Evolutionary conservation across 2,797 vertebrate genomes (phyloP).

Genomic region (Chanos chanos): DNA sequence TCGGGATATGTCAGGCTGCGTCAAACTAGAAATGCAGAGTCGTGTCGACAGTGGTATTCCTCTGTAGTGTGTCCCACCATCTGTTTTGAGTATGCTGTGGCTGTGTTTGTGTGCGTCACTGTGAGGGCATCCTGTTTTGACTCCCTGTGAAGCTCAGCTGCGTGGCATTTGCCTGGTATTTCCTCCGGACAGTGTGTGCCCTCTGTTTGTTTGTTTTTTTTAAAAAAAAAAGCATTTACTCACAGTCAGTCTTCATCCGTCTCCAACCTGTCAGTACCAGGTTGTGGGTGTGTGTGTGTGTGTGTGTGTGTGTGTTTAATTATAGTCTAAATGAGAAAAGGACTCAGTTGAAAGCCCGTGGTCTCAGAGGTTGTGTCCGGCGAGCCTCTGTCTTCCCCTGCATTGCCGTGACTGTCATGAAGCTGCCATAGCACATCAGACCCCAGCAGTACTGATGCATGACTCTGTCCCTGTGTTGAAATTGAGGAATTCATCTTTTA

Average conservation of each 20-base stretch:
- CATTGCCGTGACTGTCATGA: slow-evolving; percentile 6
- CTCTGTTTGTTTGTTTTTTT: slow-evolving; percentile 14
- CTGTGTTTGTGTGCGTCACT: neutral
- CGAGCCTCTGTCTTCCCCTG: neutral
- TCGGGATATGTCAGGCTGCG: no score
- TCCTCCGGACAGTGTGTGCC: slow-evolving; percentile 8
- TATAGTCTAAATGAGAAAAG: neutral
- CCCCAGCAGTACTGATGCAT: neutral
- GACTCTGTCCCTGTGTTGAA: neutral
- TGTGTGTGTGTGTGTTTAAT: neutral
- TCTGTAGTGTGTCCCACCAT: neutral
- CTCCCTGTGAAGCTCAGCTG: slow-evolving; percentile 25
- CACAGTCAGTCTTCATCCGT: slow-evolving; percentile 5
- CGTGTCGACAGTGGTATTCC: no score
- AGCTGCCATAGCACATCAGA: slow-evolving; percentile 47
- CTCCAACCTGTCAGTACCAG: slow-evolving; percentile 50
- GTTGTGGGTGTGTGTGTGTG: neutral
- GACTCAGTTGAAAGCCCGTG: neutral
- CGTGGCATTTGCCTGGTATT: slow-evolving; percentile 15
- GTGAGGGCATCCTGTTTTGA: neutral
- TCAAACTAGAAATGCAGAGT: no score
- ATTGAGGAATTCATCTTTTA: neutral
- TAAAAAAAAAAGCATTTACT: neutral
- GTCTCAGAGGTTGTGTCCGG: no score
- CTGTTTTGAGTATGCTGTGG: neutral